Evolutionary conservation across 1,140 invertebrate genomes (phyloP).

Genomic region (Drosophila hydei): DNA sequence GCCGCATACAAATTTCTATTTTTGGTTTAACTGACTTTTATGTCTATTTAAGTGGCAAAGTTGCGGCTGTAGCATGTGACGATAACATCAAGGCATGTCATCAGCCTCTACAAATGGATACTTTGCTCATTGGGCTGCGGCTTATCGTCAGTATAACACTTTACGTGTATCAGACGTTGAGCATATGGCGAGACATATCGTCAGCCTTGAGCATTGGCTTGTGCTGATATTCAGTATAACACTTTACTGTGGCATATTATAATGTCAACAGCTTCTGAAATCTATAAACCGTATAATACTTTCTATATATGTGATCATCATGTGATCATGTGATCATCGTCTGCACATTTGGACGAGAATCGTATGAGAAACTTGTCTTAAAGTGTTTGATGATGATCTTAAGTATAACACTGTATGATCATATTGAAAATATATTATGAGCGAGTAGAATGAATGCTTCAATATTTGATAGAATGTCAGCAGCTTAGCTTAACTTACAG

Average conservation of each 20-base stretch:
- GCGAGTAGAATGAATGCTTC: no score
- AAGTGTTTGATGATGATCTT: background rate
- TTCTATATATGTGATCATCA: background rate
- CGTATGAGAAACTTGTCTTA: no score
- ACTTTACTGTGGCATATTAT: background rate
- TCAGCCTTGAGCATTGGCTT: constrained; percentile 1
- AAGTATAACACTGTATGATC: constrained; percentile 10
- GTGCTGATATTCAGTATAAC: constrained; percentile 1
- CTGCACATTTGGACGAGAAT: no score
- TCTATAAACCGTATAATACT: background rate
- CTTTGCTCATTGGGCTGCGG: background rate
- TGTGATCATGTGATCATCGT: constrained; percentile 9
- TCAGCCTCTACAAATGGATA: constrained; percentile 12
- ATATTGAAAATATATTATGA: no score
- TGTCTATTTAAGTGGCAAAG: constrained; percentile 71
- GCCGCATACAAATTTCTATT: constrained; percentile 64
- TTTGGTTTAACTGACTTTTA: constrained; percentile 70
- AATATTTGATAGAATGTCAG: no score
- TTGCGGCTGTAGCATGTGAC: constrained; percentile 45
- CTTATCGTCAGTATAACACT: constrained; percentile 7
- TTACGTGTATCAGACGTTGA: background rate
- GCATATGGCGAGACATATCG: constrained; percentile 18
- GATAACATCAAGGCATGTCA: constrained; percentile 47
- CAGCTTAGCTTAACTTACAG: no score
- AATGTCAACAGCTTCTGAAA: background rate